Base-by-base conservation (phyloP, 2,888 invertebrate species). In the Amblyteles armatorius region DNA sequence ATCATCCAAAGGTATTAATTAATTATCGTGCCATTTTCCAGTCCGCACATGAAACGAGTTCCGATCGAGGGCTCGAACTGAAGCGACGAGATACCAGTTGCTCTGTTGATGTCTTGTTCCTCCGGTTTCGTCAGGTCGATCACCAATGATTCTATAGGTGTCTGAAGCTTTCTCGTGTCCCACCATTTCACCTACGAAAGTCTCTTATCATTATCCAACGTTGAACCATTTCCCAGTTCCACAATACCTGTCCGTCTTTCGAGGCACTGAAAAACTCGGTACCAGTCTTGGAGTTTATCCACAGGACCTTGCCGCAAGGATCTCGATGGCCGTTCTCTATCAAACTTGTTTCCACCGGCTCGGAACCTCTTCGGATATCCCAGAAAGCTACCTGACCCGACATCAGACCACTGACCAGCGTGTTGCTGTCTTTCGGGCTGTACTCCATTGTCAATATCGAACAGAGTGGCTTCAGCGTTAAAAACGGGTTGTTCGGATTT, bases 241-340 rank as follows among this genome's bases (percentile, higher is more conserved):
- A 69, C 60, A 19, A 22, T 57, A 98, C 96, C 94, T 98, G 97
- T 2, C 99, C 99, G 94, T 99, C 99, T 13, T 98, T 97, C 0
- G 98, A 97, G 0, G 98, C 96, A 0, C 99, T 98, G 94, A 99
- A 99, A 93, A 99, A 99, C 93, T 99, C 99, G 0, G 98, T 97
- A 7, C 98, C 98, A 48, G 98, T 97, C 95, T 99, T 99, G 0
- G 98, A 98, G 92, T 98, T 98, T 79, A 98, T 97, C 97, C 99
- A 99, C 0, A 98, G 94, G 9, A 98, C 97, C 88, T 97, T 97
- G 89, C 97, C 96, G 0, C 98, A 98, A 0, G 98, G 97, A 94
- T 99, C 99, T 73, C 97, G 94, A 93, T 99, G 99, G 80, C 98
- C 97, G 82, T 96, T 95, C 91, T 98, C 98, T 2, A 97, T 96